Base-by-base conservation (phyloP, 2,797 vertebrate genomes). In the Rachycentron canadum region DNA sequence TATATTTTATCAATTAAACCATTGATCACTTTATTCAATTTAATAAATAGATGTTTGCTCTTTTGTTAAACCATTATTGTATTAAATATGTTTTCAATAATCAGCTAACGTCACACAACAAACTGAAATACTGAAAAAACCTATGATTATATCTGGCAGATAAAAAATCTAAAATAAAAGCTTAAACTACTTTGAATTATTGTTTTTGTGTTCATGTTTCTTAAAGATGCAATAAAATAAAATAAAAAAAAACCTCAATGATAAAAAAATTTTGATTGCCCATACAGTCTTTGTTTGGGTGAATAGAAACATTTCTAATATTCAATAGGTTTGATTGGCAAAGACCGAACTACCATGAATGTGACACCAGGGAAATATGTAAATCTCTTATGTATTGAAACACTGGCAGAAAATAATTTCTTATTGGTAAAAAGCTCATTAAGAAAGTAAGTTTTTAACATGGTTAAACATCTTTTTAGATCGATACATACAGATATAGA, bases 181-280 rank as follows among this genome's bases (percentile, higher is more conserved):
- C 1, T 14, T 58, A 12, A 55, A 60, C 25, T 0, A 12, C 10
- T 68, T 60, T 56, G 61, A 3, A 14, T 85, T 76, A 66, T 28
- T 74, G 45, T 59, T 50, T 69, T 69, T 79, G 41, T 83, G 36
- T 21, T 36, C 30, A 69, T 66, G 14, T 47, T 67, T 81, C n/a
- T 50, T 34, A 53, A 65, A 58, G 58, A 41, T 75, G 43, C 5
- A 73, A 71, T 81, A 78, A 82, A 80, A 58, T 32, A 32, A 32
- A 7, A n/a, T n/a, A n/a, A n/a, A n/a, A n/a, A n/a, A 66, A 36
- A 21, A 28, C 65, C 55, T 43, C 6, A 4, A 13, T 49, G 21
- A 30, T 13, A 66, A 34, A n/a, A 16, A 23, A 1, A 5, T 10
- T 8, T 21, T 78, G 26, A 40, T 21, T 12, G 21, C 1, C 4